phyloP scores from a whole-genome alignment of 2,113 vertebrate genomes.

The Eclectus roratus region DNA sequence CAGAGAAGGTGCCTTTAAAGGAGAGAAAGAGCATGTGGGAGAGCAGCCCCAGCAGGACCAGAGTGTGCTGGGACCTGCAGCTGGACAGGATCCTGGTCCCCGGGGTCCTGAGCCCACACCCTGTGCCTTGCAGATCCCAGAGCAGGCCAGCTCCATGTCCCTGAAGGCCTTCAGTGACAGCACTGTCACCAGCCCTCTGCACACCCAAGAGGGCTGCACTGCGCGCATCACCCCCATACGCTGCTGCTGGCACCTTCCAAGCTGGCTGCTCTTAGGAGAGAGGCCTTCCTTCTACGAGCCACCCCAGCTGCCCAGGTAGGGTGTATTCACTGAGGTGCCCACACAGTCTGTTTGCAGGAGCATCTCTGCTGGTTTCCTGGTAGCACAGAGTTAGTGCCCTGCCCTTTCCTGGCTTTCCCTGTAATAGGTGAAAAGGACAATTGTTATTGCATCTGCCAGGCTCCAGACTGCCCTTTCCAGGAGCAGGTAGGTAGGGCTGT shows the following conservation, averaged over 20 bases:
- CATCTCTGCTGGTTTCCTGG: not conserved
- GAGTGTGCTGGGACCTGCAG: fast-evolving
- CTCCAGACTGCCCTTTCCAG: not conserved
- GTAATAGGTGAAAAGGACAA: not conserved
- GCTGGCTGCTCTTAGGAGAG: not conserved
- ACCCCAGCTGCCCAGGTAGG: fast-evolving
- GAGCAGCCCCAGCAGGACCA: not conserved
- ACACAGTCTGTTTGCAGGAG: not conserved
- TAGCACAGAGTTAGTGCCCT: not conserved
- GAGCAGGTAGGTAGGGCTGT: not conserved
- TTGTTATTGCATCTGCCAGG: not conserved
- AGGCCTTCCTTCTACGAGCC: not conserved
- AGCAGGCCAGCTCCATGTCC: not conserved
- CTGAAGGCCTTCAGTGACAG: not conserved
- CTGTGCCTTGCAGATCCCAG: not conserved
- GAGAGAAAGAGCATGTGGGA: fast-evolving
- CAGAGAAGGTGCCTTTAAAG: not conserved
- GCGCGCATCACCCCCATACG: fast-evolving
- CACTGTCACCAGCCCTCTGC: not conserved
- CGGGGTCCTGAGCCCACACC: fast-evolving
- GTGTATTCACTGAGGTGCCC: not conserved
- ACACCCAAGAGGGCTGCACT: fast-evolving
- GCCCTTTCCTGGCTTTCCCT: not conserved
- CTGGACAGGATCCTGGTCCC: not conserved
- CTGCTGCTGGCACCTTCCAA: not conserved